phyloP scores from a whole-genome alignment of 2,113 vertebrate genomes.

The Pelobates fuscus region DNA sequence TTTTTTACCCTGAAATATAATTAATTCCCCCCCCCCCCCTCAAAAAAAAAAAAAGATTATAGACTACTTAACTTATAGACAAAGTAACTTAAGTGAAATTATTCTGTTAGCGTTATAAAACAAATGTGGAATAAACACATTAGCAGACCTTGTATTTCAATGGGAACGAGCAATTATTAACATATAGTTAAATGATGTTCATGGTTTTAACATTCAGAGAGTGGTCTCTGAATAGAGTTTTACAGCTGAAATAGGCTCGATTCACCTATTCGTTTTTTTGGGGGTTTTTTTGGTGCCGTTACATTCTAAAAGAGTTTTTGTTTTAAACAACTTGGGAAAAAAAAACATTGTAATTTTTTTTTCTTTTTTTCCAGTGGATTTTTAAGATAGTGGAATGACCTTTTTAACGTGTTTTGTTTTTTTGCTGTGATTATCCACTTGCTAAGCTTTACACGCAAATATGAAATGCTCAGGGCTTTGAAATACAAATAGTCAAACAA shows the following conservation, averaged over 20 bases:
- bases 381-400: background rate
- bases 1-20: constrained; percentile 28
- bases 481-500: too few relatives aligned
- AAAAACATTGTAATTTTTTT: too few relatives aligned
- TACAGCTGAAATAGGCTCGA: constrained; percentile 46
- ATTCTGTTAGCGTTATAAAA: constrained; percentile 51
- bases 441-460: too few relatives aligned
- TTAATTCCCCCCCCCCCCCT: too few relatives aligned
- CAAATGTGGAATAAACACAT: constrained; percentile 29
- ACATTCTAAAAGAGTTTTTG: too few relatives aligned
- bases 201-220: constrained; percentile 36
- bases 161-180: constrained; percentile 58
- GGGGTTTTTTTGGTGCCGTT: background rate
- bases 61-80: constrained; percentile 49
- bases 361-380: background rate
- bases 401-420: too few relatives aligned
- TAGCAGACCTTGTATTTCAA: constrained; percentile 53
- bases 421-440: too few relatives aligned
- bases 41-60: too few relatives aligned
- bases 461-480: too few relatives aligned
- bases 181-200: constrained; percentile 55
- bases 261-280: background rate
- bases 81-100: constrained; percentile 39
- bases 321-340: too few relatives aligned
- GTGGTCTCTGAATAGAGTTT: constrained; percentile 52